Conservation (phyloP, 1,140 invertebrate genomes). For the Eubasilissa regina region DNA sequence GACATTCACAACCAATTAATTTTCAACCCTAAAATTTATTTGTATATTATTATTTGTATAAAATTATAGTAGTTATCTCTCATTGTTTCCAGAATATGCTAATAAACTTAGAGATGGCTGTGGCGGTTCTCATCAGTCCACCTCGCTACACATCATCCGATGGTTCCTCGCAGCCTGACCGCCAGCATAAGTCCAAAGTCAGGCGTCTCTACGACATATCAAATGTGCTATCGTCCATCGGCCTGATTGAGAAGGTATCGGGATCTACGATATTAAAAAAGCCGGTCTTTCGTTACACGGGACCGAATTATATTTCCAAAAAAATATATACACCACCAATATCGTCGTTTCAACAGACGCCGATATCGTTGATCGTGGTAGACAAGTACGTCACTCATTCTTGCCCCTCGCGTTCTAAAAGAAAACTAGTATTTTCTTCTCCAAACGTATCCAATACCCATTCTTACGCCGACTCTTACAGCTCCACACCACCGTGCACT, state of each 20-base stretch:
- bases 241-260: constrained; percentile 78
- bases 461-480: constrained; percentile 60
- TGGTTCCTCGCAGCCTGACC: constrained; percentile 66
- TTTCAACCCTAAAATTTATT: too few species aligned
- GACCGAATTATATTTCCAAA: constrained; percentile 66
- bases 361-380: constrained; percentile 63
- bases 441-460: constrained; percentile 61
- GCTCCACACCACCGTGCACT: constrained; percentile 66
- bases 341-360: constrained; percentile 63
- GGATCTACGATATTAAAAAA: constrained; percentile 75
- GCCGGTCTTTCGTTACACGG: constrained; percentile 80
- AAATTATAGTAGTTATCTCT: too few species aligned
- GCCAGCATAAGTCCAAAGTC: constrained; percentile 77
- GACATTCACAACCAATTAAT: too few species aligned
- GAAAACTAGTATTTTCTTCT: constrained; percentile 70
- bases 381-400: constrained; percentile 64
- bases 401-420: constrained; percentile 67
- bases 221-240: constrained; percentile 81
- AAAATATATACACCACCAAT: constrained; percentile 21
- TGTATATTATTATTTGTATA: too few species aligned
- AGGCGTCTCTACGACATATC: constrained; percentile 83
- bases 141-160: constrained; percentile 60
- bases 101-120: constrained; percentile 80
- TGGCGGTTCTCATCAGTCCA: constrained; percentile 76
- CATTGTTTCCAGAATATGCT: constrained; percentile 72